A percentile compares a stretch with the other conserved stretches of the same genome.
These are phyloP conservation scores for Tiliacea citrago DNA, from an alignment of 2,888 invertebrate genomes.

Conservation along the genomic window DNA sequence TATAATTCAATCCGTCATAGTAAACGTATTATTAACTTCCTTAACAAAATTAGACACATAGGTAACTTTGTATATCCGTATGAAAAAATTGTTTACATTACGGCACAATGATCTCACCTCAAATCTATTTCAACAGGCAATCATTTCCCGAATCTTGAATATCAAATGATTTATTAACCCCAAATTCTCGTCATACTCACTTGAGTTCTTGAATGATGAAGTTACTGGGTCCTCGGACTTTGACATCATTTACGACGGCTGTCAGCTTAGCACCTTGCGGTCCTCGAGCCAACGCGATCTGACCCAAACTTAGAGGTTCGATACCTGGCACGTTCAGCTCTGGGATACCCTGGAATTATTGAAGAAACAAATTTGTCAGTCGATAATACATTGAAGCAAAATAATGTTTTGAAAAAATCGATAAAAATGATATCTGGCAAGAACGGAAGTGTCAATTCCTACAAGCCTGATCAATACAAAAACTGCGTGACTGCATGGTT, in stretches of 20 bases:
- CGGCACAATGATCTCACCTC: not conserved
- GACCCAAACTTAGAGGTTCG: conserved; percentile 92
- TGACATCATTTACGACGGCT: conserved; percentile 91
- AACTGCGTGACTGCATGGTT: not conserved
- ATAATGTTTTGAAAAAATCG: not conserved
- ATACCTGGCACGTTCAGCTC: conserved; percentile 93
- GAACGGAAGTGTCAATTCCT: not conserved
- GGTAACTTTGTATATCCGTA: not conserved
- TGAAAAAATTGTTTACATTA: not conserved
- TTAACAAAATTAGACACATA: no score
- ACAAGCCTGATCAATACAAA: not conserved
- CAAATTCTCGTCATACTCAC: conserved; percentile 78
- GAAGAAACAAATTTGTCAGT: not conserved
- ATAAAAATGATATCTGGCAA: not conserved
- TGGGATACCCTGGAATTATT: conserved; percentile 90
- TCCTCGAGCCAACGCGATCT: conserved; percentile 91
- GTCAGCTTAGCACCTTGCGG: conserved; percentile 91
- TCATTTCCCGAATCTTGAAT: not conserved
- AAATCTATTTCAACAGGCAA: not conserved
- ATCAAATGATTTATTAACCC: not conserved
- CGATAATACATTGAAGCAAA: not conserved
- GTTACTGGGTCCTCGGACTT: conserved; percentile 91
- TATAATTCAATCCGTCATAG: not conserved
- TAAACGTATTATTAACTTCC: not conserved
- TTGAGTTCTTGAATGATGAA: conserved; percentile 91